Conservation (phyloP, 2,888 invertebrate genomes). For the Ochropleura plecta region DNA sequence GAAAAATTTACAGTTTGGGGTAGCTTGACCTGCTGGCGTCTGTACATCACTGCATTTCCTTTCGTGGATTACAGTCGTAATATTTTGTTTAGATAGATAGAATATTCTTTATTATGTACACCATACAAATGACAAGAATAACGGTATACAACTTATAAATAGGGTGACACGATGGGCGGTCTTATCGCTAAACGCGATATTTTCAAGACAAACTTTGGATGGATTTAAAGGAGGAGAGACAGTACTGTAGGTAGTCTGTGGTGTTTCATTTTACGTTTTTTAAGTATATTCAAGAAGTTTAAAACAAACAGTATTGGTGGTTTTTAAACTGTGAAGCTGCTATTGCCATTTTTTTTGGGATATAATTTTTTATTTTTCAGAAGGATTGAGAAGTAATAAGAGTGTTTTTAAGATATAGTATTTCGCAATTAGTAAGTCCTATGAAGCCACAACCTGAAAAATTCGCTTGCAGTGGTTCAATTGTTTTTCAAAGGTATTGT, state of each 20-base stretch:
- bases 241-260: no score
- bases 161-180: no score
- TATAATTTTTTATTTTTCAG: not conserved
- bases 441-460: slow-evolving; percentile 31
- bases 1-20: no score
- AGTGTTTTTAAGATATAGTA: not conserved
- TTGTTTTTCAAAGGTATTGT: not conserved
- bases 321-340: not conserved
- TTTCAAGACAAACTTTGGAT: no score
- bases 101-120: no score
- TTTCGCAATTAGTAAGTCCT: not conserved
- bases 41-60: not conserved
- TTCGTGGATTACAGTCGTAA: not conserved
- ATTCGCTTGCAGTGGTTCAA: slow-evolving; percentile 47
- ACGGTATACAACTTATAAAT: no score
- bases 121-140: no score
- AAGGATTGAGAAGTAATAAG: not conserved
- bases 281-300: not conserved
- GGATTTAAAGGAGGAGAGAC: no score
- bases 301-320: not conserved
- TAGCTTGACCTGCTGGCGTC: no score
- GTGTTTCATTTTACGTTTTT: no score
- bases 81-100: not conserved
- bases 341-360: not conserved
- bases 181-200: no score